phyloP scores from a whole-genome alignment of 2,797 vertebrate species.

The Tenualosa ilisha region DNA sequence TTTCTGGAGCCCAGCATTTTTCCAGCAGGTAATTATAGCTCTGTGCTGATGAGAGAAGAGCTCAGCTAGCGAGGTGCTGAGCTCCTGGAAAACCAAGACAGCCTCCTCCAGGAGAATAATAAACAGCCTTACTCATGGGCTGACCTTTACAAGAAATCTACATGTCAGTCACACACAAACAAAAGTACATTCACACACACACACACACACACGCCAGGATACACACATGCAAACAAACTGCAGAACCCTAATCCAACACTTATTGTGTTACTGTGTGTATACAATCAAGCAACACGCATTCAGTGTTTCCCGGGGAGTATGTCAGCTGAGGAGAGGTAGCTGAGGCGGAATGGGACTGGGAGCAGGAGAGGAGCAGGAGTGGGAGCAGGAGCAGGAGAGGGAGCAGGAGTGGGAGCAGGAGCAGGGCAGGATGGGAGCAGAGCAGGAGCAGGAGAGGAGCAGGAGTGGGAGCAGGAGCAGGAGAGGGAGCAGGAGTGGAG shows the following conservation, averaged over 20 bases:
- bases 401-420: too few relatives aligned
- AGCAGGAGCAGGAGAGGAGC: too few relatives aligned
- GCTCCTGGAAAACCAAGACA: neutral
- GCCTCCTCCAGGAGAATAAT: neutral
- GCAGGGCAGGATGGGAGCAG: too few relatives aligned
- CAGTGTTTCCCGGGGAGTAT: neutral
- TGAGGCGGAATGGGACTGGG: too few relatives aligned
- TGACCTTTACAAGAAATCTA: neutral
- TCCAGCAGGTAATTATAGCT: conserved; percentile 17
- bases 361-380: too few relatives aligned
- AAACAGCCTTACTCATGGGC: neutral
- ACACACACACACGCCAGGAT: neutral
- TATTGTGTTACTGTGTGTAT: too few relatives aligned
- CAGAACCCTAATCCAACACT: neutral
- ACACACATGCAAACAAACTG: neutral
- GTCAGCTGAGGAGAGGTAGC: too few relatives aligned
- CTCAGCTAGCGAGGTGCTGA: neutral
- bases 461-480: too few relatives aligned
- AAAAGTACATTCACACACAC: neutral
- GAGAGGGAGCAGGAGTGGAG: too few relatives aligned
- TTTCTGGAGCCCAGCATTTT: neutral
- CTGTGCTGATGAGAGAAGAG: neutral
- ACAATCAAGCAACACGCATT: neutral
- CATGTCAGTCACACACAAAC: neutral
- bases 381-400: too few relatives aligned